Conservation (phyloP, 2,888 invertebrate species). For the Homarus gammarus region DNA sequence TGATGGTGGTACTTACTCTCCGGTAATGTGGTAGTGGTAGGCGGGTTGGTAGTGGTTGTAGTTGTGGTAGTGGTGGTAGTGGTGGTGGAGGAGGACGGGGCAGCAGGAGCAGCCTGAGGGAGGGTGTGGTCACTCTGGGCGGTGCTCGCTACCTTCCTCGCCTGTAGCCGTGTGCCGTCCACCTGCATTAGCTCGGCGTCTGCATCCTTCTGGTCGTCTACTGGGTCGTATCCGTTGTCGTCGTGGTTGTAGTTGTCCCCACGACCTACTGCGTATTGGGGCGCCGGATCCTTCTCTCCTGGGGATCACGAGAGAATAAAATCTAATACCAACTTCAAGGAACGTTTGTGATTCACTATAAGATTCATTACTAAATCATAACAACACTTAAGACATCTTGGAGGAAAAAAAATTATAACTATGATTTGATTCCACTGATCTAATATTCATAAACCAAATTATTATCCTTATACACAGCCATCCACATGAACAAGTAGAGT, state of each 20-base stretch:
- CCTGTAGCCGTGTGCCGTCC: conserved; percentile 27
- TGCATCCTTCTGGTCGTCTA: conserved; percentile 16
- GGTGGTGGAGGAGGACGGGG: conserved; percentile 32
- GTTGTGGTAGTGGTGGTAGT: conserved; percentile 11
- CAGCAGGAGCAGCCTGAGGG: conserved; percentile 34
- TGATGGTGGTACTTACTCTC: conserved; percentile 48
- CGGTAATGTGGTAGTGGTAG: conserved; percentile 44
- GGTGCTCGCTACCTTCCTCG: conserved; percentile 63
- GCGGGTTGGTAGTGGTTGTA: conserved; percentile 18
- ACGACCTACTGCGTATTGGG: conserved; percentile 32
- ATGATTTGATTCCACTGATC: too few species aligned
- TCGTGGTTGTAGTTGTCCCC: conserved; percentile 5
- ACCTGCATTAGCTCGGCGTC: conserved; percentile 15
- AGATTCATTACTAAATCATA: too few species aligned
- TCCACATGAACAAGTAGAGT: too few species aligned
- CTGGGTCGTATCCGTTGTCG: conserved; percentile 20
- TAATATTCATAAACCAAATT: too few species aligned
- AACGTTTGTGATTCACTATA: too few species aligned
- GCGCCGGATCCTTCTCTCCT: conserved; percentile 27
- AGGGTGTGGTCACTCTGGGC: conserved; percentile 61
- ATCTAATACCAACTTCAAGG: too few species aligned
- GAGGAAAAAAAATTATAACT: too few species aligned
- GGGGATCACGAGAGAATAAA: too few species aligned
- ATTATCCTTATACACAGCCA: too few species aligned
- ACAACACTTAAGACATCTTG: too few species aligned